Percentiles rank a stretch among this genome's conserved stretches.
phyloP scores from a whole-genome alignment of 2,797 vertebrate species.

The Muscicapa comitata region DNA sequence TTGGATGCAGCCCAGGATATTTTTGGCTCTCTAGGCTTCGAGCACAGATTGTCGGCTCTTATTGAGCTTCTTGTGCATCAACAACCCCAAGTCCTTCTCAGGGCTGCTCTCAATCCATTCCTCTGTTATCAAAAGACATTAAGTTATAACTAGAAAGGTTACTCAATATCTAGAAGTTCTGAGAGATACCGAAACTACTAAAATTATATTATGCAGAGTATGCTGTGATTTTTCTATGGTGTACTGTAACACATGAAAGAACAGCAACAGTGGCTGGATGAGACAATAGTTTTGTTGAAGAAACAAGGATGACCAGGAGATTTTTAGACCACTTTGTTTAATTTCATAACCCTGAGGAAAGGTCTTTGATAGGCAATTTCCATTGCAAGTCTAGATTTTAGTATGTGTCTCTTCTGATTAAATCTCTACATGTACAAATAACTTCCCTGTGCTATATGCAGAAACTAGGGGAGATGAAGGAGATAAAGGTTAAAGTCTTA shows the following conservation, averaged over 20 bases:
- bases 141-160: background rate
- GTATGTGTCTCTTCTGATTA: background rate
- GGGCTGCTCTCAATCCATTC: background rate
- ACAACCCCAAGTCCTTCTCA: background rate
- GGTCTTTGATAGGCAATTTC: background rate
- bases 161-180: background rate
- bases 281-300: background rate
- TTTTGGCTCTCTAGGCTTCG: background rate
- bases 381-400: background rate
- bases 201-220: background rate
- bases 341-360: background rate
- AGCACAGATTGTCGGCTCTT: fast-evolving
- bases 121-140: background rate
- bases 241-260: background rate
- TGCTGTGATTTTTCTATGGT: background rate
- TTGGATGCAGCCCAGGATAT: background rate
- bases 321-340: background rate
- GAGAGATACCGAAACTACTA: background rate
- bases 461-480: background rate
- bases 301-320: background rate
- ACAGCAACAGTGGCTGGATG: background rate
- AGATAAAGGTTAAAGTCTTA: background rate
- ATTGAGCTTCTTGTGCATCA: background rate
- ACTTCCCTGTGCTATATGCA: background rate
- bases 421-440: background rate